Evolutionary conservation across 2,888 invertebrate species (phyloP).

Genomic region (Marronus borbonicus): DNA sequence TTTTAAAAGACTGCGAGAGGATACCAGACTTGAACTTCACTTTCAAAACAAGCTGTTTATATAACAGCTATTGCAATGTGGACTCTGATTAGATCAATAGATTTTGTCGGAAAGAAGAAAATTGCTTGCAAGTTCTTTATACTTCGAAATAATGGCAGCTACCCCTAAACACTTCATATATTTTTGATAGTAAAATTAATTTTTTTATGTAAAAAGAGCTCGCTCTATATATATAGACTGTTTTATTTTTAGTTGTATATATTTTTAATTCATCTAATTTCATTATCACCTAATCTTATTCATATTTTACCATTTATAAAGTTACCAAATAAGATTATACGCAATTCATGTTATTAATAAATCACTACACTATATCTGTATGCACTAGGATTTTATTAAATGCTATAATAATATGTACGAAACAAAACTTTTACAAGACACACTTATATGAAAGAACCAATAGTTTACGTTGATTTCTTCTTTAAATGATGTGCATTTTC

Average conservation of each 20-base stretch:
- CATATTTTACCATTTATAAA: neutral
- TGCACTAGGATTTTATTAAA: conserved; percentile 27
- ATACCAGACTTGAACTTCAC: too few relatives aligned
- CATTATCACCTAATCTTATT: neutral
- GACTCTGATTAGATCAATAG: too few relatives aligned
- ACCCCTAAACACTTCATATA: too few relatives aligned
- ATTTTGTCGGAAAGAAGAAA: too few relatives aligned
- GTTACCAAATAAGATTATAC: neutral
- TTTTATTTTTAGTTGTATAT: conserved; percentile 12
- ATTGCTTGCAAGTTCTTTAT: too few relatives aligned
- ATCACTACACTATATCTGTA: conserved; percentile 31
- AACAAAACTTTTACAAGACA: neutral
- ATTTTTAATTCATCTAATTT: conserved; percentile 11
- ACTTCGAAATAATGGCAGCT: too few relatives aligned
- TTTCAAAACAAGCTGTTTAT: too few relatives aligned
- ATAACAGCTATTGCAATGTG: too few relatives aligned
- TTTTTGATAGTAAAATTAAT: too few relatives aligned
- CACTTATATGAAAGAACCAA: conserved; percentile 35
- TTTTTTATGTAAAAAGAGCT: neutral
- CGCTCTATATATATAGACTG: conserved; percentile 3
- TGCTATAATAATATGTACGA: conserved; percentile 20
- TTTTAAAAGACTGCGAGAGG: too few relatives aligned
- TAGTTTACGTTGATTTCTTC: conserved; percentile 33
- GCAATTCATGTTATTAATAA: neutral
- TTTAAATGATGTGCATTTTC: conserved; percentile 10